A percentile compares a stretch with the other conserved stretches of the same genome.
Conservation (phyloP, 2,888 invertebrate genomes). For the Cancer borealis region DNA sequence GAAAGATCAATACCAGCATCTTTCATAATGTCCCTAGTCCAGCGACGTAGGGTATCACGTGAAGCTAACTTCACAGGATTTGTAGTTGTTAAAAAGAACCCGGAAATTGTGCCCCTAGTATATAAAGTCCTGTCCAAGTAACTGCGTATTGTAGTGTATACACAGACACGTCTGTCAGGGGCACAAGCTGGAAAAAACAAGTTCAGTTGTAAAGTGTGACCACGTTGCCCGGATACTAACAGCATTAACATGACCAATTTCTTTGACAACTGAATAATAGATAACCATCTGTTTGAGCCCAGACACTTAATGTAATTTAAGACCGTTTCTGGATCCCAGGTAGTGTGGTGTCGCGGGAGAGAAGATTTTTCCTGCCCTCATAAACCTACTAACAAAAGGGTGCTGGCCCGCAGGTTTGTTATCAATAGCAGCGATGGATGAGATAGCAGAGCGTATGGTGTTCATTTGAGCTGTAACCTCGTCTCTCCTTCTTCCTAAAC, state of each 20-base stretch:
- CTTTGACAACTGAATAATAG: background rate
- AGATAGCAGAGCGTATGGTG: background rate
- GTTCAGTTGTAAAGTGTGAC: background rate
- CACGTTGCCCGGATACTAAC: background rate
- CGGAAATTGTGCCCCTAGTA: too few species aligned
- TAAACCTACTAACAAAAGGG: background rate
- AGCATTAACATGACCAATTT: conserved; percentile 33
- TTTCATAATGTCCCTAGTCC: conserved; percentile 15
- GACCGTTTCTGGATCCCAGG: background rate
- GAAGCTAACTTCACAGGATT: background rate
- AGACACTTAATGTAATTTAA: background rate
- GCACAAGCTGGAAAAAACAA: too few species aligned
- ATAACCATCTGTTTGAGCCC: background rate
- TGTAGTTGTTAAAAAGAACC: too few species aligned
- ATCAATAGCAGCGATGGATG: too few species aligned
- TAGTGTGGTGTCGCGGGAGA: background rate
- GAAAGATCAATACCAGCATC: background rate
- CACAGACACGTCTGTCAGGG: background rate
- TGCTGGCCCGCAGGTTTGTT: too few species aligned
- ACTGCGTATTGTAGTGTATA: background rate
- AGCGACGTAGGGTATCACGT: background rate
- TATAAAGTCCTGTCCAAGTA: background rate
- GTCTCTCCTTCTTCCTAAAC: background rate
- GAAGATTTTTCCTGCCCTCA: background rate
- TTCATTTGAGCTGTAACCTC: background rate